phyloP scores from a whole-genome alignment of 2,113 vertebrate species.

The Callocephalon fimbriatum region DNA sequence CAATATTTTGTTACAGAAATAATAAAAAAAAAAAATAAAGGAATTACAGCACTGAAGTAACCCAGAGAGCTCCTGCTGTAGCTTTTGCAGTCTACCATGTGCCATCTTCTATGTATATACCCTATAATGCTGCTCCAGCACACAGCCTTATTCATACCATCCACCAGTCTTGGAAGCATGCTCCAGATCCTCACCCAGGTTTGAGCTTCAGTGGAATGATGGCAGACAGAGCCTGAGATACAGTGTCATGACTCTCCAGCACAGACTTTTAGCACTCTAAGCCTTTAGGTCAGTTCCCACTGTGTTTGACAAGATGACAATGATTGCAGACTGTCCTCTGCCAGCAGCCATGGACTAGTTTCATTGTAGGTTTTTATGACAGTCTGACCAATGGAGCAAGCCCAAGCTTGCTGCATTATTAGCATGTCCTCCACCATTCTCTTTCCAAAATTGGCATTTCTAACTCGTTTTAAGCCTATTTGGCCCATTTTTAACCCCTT shows the following conservation, averaged over 20 bases:
- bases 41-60: not conserved
- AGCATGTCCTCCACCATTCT: not conserved
- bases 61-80: not conserved
- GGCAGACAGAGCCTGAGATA: not conserved
- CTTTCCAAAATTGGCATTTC: not conserved
- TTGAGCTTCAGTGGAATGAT: not conserved
- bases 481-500: too few species aligned
- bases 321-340: not conserved
- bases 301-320: not conserved
- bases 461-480: too few species aligned
- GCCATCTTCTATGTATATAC: not conserved
- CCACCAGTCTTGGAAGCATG: fast-evolving
- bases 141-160: fast-evolving
- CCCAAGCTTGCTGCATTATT: not conserved
- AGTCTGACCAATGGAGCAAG: not conserved
- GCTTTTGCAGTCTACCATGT: not conserved
- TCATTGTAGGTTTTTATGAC: not conserved
- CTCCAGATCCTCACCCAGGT: fast-evolving
- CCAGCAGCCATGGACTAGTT: not conserved
- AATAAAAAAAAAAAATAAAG: not conserved
- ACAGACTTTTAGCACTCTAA: not conserved
- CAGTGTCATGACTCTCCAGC: not conserved
- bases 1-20: not conserved
- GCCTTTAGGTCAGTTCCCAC: not conserved
- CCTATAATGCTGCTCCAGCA: not conserved